Evolutionary conservation across 2,888 invertebrate species (phyloP).

Genomic region (Sminthurinus aureus): DNA sequence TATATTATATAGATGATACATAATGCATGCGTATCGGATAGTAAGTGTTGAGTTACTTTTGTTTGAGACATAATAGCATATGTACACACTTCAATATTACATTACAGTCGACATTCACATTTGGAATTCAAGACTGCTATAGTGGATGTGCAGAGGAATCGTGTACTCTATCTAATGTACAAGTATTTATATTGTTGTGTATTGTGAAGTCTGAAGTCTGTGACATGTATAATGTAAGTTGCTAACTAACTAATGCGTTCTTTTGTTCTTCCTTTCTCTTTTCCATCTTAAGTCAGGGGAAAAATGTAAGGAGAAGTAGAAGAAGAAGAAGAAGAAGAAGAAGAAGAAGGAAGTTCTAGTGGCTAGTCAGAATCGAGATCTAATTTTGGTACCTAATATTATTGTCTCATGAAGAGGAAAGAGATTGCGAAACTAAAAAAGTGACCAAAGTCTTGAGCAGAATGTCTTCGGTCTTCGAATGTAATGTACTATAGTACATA

Average conservation of each 20-base stretch:
- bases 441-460: constrained; percentile 37
- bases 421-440: constrained; percentile 39
- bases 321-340: background rate
- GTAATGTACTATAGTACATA: background rate
- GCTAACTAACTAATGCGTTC: background rate
- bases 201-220: background rate
- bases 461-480: no score
- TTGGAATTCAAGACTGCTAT: no score
- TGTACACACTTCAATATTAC: no score
- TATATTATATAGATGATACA: background rate
- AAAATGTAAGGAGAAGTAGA: no score
- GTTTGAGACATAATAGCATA: no score
- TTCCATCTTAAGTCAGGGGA: constrained; percentile 17
- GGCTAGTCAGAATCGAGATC: constrained; percentile 33
- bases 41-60: no score
- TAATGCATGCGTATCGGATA: no score
- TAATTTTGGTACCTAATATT: constrained; percentile 39
- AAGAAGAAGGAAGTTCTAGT: constrained; percentile 30
- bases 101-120: no score
- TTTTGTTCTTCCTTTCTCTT: background rate
- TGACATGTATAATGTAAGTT: background rate
- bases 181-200: background rate
- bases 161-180: background rate
- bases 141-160: no score
- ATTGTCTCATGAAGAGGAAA: constrained; percentile 39